Conservation (phyloP, 2,113 vertebrate genomes). For the Variabilichromis moorii region DNA sequence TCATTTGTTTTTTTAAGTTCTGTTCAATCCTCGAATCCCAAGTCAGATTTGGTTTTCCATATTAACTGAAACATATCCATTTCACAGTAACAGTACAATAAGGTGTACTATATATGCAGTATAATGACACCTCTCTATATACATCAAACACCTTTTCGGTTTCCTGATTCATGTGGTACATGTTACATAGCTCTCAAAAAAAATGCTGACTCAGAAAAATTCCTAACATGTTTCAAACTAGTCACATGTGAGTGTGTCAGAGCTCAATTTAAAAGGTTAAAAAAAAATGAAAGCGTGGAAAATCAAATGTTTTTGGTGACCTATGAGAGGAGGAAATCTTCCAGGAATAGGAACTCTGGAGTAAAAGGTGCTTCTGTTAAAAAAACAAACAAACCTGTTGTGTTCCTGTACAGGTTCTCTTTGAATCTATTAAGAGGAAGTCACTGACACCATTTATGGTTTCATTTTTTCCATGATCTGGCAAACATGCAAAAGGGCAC, state of each 20-base stretch:
- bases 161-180: not conserved
- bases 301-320: not conserved
- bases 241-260: not conserved
- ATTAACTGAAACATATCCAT: not conserved
- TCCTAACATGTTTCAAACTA: not conserved
- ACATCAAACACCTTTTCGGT: not conserved
- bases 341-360: not conserved
- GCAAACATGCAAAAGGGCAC: not conserved
- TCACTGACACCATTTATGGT: not conserved
- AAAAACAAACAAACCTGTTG: not conserved
- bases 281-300: not conserved
- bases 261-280: not conserved
- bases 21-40: not conserved
- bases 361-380: not conserved
- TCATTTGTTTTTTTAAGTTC: not conserved
- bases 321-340: not conserved
- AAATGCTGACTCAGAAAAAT: not conserved
- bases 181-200: not conserved
- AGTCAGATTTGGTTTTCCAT: not conserved
- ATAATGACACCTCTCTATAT: not conserved
- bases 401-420: not conserved
- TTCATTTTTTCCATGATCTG: not conserved
- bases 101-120: not conserved
- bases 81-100: not conserved
- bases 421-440: not conserved